Evolutionary conservation across 2,888 invertebrate species (phyloP).

Genomic region (Gasteruption jaculator): DNA sequence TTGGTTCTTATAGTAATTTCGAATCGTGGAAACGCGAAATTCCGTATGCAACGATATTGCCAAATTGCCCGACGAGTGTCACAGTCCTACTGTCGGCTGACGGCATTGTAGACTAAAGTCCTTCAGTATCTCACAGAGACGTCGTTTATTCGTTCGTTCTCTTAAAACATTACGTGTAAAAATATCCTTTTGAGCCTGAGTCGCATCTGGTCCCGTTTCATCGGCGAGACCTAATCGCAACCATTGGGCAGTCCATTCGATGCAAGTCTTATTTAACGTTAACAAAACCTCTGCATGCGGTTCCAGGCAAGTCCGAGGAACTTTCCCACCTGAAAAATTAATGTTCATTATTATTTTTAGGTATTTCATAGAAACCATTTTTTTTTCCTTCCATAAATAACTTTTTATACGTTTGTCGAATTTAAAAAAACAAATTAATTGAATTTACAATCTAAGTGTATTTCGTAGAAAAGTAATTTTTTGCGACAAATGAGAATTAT

Average conservation of each 20-base stretch:
- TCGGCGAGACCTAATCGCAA: slow-evolving; percentile 55
- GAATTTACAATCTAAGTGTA: too few species aligned
- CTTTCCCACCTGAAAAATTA: slow-evolving; percentile 54
- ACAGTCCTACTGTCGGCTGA: slow-evolving; percentile 23
- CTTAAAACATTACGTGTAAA: slow-evolving; percentile 32
- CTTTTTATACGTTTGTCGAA: too few species aligned
- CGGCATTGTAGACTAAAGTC: slow-evolving; percentile 36
- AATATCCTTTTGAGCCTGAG: slow-evolving; percentile 33
- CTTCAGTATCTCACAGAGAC: slow-evolving; percentile 31
- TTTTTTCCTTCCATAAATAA: neutral
- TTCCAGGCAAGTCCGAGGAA: slow-evolving; percentile 60
- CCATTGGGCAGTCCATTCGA: slow-evolving; percentile 60
- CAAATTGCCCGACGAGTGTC: too few species aligned
- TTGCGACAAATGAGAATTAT: too few species aligned
- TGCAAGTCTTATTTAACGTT: slow-evolving; percentile 66
- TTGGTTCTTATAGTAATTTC: too few species aligned
- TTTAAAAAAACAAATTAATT: too few species aligned
- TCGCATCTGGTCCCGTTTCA: slow-evolving; percentile 22
- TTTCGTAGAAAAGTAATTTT: neutral
- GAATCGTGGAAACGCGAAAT: too few species aligned
- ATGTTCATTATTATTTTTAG: slow-evolving; percentile 3
- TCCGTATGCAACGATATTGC: too few species aligned
- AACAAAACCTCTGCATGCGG: slow-evolving; percentile 62
- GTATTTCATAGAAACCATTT: neutral
- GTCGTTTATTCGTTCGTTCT: slow-evolving; percentile 28